Conservation (phyloP, 2,113 vertebrate species). For the Mustela nigripes region DNA sequence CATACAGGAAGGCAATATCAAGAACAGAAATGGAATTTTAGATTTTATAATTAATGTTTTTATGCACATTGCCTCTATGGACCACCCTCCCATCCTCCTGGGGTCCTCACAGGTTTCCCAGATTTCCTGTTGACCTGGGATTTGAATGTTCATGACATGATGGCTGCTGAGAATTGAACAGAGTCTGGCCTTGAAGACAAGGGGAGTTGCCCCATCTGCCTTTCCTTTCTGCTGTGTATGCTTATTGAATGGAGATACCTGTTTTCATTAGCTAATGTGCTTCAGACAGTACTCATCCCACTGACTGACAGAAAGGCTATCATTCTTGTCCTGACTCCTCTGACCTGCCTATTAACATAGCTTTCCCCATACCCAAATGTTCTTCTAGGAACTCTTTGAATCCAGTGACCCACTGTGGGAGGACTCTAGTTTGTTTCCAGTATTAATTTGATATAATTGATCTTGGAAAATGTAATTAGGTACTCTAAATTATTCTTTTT, state of each 20-base stretch:
- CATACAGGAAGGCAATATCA: neutral
- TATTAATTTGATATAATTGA: constrained; percentile 86
- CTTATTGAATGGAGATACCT: neutral
- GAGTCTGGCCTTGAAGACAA: neutral
- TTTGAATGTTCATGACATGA: neutral
- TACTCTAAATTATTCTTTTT: constrained; percentile 87
- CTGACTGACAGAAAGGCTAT: neutral
- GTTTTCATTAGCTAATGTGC: neutral
- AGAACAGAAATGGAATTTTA: neutral
- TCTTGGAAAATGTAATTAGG: constrained; percentile 87
- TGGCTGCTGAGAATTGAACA: neutral
- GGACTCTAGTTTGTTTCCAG: constrained; percentile 77
- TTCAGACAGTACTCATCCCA: neutral
- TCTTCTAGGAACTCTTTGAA: constrained; percentile 22
- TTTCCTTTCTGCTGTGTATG: neutral
- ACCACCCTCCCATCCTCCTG: neutral
- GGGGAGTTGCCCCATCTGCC: neutral
- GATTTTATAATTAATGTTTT: neutral
- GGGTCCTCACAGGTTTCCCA: neutral
- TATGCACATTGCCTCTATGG: neutral
- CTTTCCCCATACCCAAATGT: neutral
- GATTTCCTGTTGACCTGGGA: neutral
- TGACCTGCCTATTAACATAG: neutral
- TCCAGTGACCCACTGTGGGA: constrained; percentile 24
- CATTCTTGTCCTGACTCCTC: neutral